These are phyloP conservation scores for Trogon melanurus DNA, from an alignment of 2,113 vertebrate genomes.

Conservation along the genomic window DNA sequence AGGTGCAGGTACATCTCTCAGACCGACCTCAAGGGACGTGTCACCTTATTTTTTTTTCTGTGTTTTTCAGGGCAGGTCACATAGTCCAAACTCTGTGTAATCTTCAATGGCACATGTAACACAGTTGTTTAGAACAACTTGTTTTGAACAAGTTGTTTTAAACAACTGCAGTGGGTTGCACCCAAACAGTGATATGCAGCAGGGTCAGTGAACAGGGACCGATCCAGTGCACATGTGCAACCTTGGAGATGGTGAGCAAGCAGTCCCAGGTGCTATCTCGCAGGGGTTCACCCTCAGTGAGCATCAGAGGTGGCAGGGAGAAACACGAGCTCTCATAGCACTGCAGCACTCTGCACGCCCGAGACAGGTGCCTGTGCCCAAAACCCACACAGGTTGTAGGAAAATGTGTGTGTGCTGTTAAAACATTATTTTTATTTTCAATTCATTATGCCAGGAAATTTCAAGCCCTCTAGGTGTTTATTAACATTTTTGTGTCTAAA, in stretches of 20 bases:
- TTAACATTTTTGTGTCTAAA: neutral
- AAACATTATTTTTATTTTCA: too few relatives aligned
- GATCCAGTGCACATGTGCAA: neutral
- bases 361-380: neutral
- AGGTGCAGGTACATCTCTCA: neutral
- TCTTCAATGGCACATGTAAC: neutral
- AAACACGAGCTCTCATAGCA: accelerated
- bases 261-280: neutral
- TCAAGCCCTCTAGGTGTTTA: neutral
- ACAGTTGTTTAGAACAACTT: neutral
- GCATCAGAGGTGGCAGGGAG: neutral
- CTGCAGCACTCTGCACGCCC: neutral
- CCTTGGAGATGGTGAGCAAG: too few relatives aligned
- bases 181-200: neutral
- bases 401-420: neutral
- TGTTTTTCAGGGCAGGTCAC: neutral
- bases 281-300: neutral
- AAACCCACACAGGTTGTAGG: neutral
- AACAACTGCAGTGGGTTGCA: too few relatives aligned
- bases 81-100: neutral
- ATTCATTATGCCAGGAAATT: neutral
- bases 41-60: neutral
- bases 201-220: too few relatives aligned
- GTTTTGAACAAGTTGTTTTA: too few relatives aligned
- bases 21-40: neutral